These are phyloP conservation scores for Ridgeia piscesae DNA, from an alignment of 1,140 invertebrate genomes.

Conservation along the genomic window DNA sequence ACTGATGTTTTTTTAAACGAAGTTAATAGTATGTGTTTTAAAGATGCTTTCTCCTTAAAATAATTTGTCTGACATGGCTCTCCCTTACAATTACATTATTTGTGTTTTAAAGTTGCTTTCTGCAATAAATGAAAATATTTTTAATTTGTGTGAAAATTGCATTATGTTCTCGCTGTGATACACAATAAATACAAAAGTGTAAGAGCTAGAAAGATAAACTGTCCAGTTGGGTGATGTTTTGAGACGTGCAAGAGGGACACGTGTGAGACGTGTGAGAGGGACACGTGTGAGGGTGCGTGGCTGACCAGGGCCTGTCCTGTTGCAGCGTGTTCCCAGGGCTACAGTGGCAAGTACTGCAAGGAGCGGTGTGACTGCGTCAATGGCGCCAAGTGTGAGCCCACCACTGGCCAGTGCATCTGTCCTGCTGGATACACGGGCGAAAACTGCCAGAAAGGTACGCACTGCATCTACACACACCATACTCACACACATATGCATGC, in stretches of 20 bases:
- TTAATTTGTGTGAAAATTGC: too few species aligned
- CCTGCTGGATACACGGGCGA: slow-evolving; percentile 67
- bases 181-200: too few species aligned
- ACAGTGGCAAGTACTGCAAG: slow-evolving; percentile 67
- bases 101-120: neutral
- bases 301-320: neutral
- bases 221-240: too few species aligned
- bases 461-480: too few species aligned
- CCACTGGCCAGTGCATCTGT: slow-evolving; percentile 84
- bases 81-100: too few species aligned
- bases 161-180: neutral
- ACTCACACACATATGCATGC: neutral
- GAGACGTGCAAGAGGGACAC: too few species aligned
- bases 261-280: too few species aligned
- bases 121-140: slow-evolving; percentile 12
- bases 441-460: slow-evolving; percentile 38
- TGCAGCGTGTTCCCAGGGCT: slow-evolving; percentile 44
- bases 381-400: slow-evolving; percentile 47
- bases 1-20: too few species aligned
- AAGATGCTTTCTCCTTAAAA: too few species aligned
- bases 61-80: too few species aligned
- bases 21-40: neutral
- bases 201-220: too few species aligned
- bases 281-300: too few species aligned
- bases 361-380: slow-evolving; percentile 79